Percentiles rank a stretch among this genome's conserved stretches.
Conservation (phyloP, 2,797 vertebrate species). For the Myotis myotis region DNA sequence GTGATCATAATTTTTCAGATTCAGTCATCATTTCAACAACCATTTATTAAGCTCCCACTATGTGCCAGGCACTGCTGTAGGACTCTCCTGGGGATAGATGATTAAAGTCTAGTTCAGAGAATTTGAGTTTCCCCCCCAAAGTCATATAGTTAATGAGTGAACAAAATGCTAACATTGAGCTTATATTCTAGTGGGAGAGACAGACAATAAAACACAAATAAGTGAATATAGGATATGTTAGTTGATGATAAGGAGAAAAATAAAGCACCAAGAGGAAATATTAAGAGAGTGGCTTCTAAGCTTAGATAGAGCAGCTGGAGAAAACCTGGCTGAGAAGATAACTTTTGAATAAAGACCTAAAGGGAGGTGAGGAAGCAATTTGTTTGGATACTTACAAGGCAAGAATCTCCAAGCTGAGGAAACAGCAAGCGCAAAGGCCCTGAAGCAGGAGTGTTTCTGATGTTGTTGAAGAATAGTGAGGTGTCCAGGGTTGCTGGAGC, state of each 20-base stretch:
- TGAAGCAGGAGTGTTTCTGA: neutral
- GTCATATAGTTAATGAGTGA: neutral
- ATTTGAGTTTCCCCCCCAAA: neutral
- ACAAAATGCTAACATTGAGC: neutral
- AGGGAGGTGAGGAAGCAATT: neutral
- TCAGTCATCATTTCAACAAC: neutral
- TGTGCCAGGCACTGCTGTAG: neutral
- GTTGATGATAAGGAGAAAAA: neutral
- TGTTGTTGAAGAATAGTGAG: neutral
- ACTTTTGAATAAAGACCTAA: constrained; percentile 41
- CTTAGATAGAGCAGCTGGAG: neutral
- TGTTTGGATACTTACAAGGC: neutral
- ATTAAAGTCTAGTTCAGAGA: constrained; percentile 2
- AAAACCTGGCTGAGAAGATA: constrained; percentile 22
- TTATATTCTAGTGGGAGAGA: neutral
- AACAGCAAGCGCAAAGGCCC: neutral
- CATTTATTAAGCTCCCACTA: neutral
- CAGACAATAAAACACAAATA: neutral
- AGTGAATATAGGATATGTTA: neutral
- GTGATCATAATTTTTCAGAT: neutral
- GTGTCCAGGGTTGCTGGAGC: neutral
- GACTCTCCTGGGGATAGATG: neutral
- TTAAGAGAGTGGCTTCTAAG: neutral
- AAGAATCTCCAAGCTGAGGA: neutral
- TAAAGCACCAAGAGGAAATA: neutral